Base-by-base conservation (phyloP, 2,888 invertebrate species). In the Lymantria dispar region DNA sequence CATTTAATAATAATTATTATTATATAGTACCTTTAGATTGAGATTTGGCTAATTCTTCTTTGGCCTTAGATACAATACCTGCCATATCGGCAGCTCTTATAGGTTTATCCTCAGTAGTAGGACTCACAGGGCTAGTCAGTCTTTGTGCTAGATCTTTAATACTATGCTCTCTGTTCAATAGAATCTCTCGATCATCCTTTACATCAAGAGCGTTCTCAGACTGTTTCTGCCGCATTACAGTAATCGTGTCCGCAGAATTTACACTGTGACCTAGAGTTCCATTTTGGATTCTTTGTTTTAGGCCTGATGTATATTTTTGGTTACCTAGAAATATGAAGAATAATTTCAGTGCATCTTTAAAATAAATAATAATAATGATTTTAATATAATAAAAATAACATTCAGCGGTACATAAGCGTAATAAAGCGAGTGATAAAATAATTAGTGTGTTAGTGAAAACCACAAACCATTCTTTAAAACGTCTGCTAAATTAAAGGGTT, bases 51-150 rank as follows among this genome's bases (percentile, higher is more conserved):
- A 98, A 90, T 68, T 97, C 98, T 84, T 97, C 97, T 92, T 98
- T 98, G 75, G 98, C 98, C 91, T 98, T 97, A 47, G 96, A 96
- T 63, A 98, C 97, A 64, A 98, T 93, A 43, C 98, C 98, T 52
- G 96, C 95, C 95, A 97, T 96, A 72, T 97, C 96, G 41, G 96
- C 95, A 54, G 96, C 95, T 79, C 95, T 87, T 62, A 93, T 89
- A 43, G 93, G 90, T 64, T 93, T 94, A 31, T 94, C 94, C 58
- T 95, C 95, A 41, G 92, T 87, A 0, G 92, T 76, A n/a, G 85
- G 84, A 48, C 82, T 87, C 3, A 80, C 78, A 70, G 96, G 94
- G 72, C 94, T 96, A 38, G 96, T 94, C 61, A 97, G 84, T 83
- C 96, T 96, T 79, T 97, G 96, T 39, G 97, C 97, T 57, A 97